Evolutionary conservation across 92 coral and sea anemone genomes (phyloP).

Genomic region (Epizoanthus stellaris): DNA sequence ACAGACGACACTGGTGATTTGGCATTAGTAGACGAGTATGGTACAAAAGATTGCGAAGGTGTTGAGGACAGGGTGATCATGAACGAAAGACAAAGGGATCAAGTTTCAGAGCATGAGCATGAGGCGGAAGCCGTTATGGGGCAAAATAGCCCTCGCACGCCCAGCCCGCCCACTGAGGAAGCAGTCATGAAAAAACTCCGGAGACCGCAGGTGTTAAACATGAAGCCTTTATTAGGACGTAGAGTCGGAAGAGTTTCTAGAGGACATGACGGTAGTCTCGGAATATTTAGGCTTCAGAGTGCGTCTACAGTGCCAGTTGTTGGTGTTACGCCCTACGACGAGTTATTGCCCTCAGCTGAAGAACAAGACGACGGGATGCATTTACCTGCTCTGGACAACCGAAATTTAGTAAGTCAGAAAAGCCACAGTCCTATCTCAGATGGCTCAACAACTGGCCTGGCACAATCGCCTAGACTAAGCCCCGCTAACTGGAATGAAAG

Average conservation of each 20-base stretch:
- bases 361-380: neutral
- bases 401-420: constrained; percentile 32
- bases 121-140: neutral
- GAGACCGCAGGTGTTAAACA: constrained; percentile 15
- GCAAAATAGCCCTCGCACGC: neutral
- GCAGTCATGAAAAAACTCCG: constrained; percentile 5
- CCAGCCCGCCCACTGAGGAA: constrained; percentile 1
- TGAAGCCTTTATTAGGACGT: constrained; percentile 10
- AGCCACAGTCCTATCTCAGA: neutral
- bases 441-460: neutral
- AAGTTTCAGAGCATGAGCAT: neutral
- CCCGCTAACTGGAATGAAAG: neutral
- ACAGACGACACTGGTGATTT: neutral
- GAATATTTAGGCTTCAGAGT: neutral
- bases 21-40: neutral
- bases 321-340: neutral
- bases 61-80: neutral
- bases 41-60: neutral
- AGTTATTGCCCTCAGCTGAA: neutral
- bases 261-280: neutral
- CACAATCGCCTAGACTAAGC: neutral
- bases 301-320: neutral
- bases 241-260: constrained; percentile 19
- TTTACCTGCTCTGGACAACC: constrained; percentile 19
- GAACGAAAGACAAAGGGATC: neutral